These are phyloP conservation scores for Drosophila bocqueti DNA, from an alignment of 1,140 invertebrate genomes.

Conservation along the genomic window DNA sequence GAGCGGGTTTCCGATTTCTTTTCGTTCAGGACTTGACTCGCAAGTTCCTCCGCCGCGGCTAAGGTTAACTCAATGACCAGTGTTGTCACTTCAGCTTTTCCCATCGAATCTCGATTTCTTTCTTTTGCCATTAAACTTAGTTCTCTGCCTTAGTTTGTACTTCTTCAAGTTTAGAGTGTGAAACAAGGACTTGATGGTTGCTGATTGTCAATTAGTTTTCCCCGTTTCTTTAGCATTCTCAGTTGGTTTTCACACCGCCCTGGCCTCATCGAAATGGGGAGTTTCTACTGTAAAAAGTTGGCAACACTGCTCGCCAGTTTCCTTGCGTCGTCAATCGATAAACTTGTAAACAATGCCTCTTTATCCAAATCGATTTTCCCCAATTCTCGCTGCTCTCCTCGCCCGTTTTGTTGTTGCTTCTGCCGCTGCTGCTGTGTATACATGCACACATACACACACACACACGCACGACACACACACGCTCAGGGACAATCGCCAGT, in stretches of 20 bases:
- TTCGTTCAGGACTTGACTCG: background rate
- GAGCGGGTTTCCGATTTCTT: background rate
- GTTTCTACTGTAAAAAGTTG: background rate
- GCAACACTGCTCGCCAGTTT: slow-evolving; percentile 17
- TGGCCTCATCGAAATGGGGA: background rate
- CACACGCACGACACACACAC: slow-evolving; percentile 29
- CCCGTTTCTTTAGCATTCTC: background rate
- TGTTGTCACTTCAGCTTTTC: slow-evolving; percentile 4
- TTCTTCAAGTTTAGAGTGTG: background rate
- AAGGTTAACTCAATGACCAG: slow-evolving; percentile 48
- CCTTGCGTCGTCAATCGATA: slow-evolving; percentile 59
- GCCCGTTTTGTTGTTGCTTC: slow-evolving; percentile 55
- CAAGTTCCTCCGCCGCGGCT: slow-evolving; percentile 11
- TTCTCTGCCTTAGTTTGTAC: background rate
- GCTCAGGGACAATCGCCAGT: slow-evolving; percentile 29
- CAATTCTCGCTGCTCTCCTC: slow-evolving; percentile 61
- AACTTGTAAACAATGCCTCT: slow-evolving; percentile 74
- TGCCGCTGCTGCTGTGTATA: slow-evolving; percentile 65
- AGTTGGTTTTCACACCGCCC: background rate
- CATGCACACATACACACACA: slow-evolving; percentile 45
- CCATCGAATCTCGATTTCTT: background rate
- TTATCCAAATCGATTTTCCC: slow-evolving; percentile 74
- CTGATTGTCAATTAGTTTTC: too few relatives aligned
- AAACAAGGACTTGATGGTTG: background rate
- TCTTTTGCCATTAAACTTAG: background rate